Conservation (phyloP, 2,113 vertebrate species). For the Pelodiscus sinensis region DNA sequence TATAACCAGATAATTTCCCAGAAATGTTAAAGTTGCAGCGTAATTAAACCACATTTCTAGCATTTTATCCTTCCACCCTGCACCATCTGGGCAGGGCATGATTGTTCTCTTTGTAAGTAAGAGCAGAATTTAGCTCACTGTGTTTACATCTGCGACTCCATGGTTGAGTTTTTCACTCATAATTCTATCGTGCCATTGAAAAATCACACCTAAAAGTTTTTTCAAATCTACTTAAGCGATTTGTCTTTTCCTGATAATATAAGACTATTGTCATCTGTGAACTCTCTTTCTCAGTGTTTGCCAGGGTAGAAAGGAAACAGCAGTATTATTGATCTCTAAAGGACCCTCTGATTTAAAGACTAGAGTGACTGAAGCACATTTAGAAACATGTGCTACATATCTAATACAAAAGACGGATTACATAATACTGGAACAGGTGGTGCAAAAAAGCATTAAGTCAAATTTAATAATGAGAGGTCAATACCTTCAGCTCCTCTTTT, state of each 20-base stretch:
- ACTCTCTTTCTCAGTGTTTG: slow-evolving; percentile 28
- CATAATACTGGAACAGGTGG: slow-evolving; percentile 64
- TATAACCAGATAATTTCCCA: background rate
- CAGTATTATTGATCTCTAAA: slow-evolving; percentile 1
- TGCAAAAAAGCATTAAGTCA: slow-evolving; percentile 64
- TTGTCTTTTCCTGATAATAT: slow-evolving; percentile 19
- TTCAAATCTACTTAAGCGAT: slow-evolving; percentile 22
- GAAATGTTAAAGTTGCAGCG: slow-evolving; percentile 29
- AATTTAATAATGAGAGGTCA: slow-evolving; percentile 69
- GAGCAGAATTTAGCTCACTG: slow-evolving; percentile 6
- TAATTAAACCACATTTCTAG: slow-evolving; percentile 52
- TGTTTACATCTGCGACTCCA: slow-evolving; percentile 40
- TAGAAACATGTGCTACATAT: slow-evolving; percentile 73
- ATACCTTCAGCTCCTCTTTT: slow-evolving; percentile 57
- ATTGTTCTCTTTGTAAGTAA: slow-evolving; percentile 57
- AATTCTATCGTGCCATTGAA: background rate
- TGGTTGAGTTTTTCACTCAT: slow-evolving; percentile 38
- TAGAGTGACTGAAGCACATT: slow-evolving; percentile 14
- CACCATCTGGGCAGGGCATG: slow-evolving; percentile 40
- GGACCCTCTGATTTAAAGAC: background rate
- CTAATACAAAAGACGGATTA: slow-evolving; percentile 55
- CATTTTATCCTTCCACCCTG: slow-evolving; percentile 43
- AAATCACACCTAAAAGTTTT: slow-evolving; percentile 40
- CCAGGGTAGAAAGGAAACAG: background rate
- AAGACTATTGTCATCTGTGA: slow-evolving; percentile 27